Conservation (phyloP, 1,140 invertebrate genomes). For the Manduca sexta region DNA sequence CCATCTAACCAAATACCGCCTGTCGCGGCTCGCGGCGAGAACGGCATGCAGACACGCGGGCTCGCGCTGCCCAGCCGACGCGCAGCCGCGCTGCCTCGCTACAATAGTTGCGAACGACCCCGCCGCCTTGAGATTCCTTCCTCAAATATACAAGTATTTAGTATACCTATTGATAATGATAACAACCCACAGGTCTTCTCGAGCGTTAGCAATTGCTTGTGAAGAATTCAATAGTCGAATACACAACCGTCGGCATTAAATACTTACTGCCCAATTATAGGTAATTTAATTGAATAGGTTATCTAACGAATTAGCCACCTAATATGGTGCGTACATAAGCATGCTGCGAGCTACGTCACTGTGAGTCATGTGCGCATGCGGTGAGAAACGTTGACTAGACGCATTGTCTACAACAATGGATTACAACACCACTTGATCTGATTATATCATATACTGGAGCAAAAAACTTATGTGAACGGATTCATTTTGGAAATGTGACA, state of each 20-base stretch:
- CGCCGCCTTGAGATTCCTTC: no score
- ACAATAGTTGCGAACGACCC: no score
- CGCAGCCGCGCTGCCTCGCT: neutral
- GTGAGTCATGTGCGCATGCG: conserved; percentile 48
- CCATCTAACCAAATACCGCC: conserved; percentile 35
- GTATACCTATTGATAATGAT: no score
- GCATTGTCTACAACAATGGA: conserved; percentile 61
- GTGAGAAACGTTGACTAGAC: conserved; percentile 54
- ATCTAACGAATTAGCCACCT: conserved; percentile 26
- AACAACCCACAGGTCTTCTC: no score
- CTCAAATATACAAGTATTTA: no score
- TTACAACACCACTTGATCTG: conserved; percentile 48
- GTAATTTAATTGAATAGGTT: conserved; percentile 18
- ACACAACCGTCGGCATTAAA: neutral
- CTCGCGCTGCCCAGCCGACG: conserved; percentile 14
- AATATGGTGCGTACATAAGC: conserved; percentile 31
- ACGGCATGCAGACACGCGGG: conserved; percentile 24
- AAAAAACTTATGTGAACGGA: conserved; percentile 29
- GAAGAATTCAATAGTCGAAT: conserved; percentile 1
- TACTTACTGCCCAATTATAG: conserved; percentile 5
- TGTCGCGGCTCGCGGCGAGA: conserved; percentile 24
- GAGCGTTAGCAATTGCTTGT: no score
- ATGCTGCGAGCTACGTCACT: conserved; percentile 41
- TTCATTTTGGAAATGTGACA: no score
- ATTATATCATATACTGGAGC: conserved; percentile 55